A percentile compares a stretch with the other conserved stretches of the same genome.
Conservation (phyloP, 2,888 invertebrate species). For the Coleophora flavipennella region DNA sequence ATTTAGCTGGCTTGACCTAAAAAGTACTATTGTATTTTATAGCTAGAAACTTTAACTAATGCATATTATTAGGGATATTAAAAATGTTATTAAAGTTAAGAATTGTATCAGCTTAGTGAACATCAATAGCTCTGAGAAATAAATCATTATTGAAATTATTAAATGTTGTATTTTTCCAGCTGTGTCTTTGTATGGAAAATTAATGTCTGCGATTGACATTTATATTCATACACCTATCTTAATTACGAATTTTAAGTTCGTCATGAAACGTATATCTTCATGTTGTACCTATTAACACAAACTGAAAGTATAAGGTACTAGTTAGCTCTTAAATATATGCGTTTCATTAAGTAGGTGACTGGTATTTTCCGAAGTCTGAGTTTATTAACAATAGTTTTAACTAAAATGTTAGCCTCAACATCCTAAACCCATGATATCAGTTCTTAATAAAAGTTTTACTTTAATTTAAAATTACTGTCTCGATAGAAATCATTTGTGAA, state of each 20-base stretch:
- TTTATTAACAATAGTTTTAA: too few relatives aligned
- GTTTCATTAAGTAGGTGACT: too few relatives aligned
- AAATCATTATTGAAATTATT: slow-evolving; percentile 71
- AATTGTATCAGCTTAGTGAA: slow-evolving; percentile 73
- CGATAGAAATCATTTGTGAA: too few relatives aligned
- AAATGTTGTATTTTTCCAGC: slow-evolving; percentile 58
- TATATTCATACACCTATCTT: not conserved
- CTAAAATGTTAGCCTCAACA: too few relatives aligned
- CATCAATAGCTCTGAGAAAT: slow-evolving; percentile 71
- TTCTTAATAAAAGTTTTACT: too few relatives aligned
- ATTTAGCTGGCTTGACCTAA: slow-evolving; percentile 44
- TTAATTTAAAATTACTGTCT: too few relatives aligned
- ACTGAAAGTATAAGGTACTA: too few relatives aligned
- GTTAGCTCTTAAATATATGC: too few relatives aligned
- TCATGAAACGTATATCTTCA: too few relatives aligned
- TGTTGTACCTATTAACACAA: too few relatives aligned
- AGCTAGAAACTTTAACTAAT: slow-evolving; percentile 71
- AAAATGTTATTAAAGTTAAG: slow-evolving; percentile 69
- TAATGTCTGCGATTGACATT: not conserved
- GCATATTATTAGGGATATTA: slow-evolving; percentile 70
- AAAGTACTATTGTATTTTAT: slow-evolving; percentile 66
- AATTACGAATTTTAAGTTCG: not conserved
- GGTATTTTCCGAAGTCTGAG: too few relatives aligned
- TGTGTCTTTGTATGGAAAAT: slow-evolving; percentile 15
- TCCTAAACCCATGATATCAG: too few relatives aligned